Conservation (phyloP, 2,113 vertebrate genomes). For the Sminthopsis crassicaudata region DNA sequence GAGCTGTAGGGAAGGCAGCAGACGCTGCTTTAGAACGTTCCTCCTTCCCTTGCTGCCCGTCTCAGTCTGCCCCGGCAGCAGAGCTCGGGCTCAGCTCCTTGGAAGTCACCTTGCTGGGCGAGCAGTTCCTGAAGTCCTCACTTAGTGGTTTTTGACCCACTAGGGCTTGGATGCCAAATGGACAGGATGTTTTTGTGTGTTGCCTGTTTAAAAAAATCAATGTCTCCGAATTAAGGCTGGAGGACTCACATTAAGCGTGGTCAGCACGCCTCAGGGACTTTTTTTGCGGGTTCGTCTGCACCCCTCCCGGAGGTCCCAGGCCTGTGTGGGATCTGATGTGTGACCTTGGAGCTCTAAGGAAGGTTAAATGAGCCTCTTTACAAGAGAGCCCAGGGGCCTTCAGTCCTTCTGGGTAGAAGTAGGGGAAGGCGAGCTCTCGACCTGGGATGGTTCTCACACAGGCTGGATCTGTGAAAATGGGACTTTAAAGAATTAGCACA, state of each 20-base stretch:
- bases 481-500: background rate
- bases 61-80: background rate
- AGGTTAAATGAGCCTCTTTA: background rate
- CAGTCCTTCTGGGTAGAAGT: background rate
- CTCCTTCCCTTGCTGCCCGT: rapidly evolving
- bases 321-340: background rate
- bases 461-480: background rate
- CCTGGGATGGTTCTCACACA: background rate
- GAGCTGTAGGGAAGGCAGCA: background rate
- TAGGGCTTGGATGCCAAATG: conserved; percentile 55
- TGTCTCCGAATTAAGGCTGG: conserved; percentile 64
- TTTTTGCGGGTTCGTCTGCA: conserved; percentile 47
- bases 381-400: background rate
- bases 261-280: conserved; percentile 55
- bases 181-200: conserved; percentile 64
- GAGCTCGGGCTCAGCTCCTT: conserved; percentile 15
- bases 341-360: background rate
- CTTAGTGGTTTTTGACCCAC: conserved; percentile 46
- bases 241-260: conserved; percentile 63
- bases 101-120: conserved; percentile 71
- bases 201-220: conserved; percentile 68
- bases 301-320: background rate
- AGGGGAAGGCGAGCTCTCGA: background rate
- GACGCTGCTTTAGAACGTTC: background rate
- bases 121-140: conserved; percentile 59